Evolutionary conservation across 2,797 vertebrate species (phyloP).

Genomic region (Neosilurus mollespiculum): DNA sequence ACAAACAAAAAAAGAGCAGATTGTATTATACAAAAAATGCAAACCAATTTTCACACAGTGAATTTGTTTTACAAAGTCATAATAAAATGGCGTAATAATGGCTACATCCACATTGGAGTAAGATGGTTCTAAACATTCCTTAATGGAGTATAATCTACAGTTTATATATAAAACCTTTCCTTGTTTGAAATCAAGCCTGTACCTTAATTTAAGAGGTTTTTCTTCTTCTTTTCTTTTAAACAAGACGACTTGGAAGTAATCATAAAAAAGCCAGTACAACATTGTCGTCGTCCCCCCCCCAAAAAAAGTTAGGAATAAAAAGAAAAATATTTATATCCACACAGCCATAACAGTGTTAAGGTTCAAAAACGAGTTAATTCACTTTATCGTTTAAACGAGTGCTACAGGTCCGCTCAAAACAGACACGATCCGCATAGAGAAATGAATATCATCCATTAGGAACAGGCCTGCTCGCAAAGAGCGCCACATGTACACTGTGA

Average conservation of each 20-base stretch:
- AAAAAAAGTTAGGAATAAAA: slow-evolving; percentile 76
- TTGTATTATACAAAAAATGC: slow-evolving; percentile 89
- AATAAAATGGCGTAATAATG: slow-evolving; percentile 85
- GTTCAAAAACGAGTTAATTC: slow-evolving; percentile 62
- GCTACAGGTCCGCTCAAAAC: slow-evolving; percentile 73
- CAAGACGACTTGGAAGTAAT: slow-evolving; percentile 77
- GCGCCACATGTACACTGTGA: slow-evolving; percentile 59
- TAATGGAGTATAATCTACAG: slow-evolving; percentile 88
- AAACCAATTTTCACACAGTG: slow-evolving; percentile 91
- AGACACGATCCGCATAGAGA: slow-evolving; percentile 66
- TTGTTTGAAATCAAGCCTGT: slow-evolving; percentile 83
- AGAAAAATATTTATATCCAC: slow-evolving; percentile 68
- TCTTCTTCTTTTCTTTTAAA: slow-evolving; percentile 47
- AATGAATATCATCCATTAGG: slow-evolving; percentile 65
- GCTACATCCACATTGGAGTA: slow-evolving; percentile 89
- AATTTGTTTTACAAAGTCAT: slow-evolving; percentile 88
- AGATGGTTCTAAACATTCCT: slow-evolving; percentile 89
- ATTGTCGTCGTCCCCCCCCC: slow-evolving; percentile 54
- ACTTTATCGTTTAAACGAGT: slow-evolving; percentile 64
- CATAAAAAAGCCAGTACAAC: slow-evolving; percentile 79
- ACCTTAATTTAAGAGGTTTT: slow-evolving; percentile 87
- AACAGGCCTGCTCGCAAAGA: slow-evolving; percentile 63
- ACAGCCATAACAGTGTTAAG: slow-evolving; percentile 79
- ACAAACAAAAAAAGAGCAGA: slow-evolving; percentile 74
- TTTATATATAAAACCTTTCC: slow-evolving; percentile 81